phyloP scores from a whole-genome alignment of 2,113 vertebrate species.

The Centropus unirufus region DNA sequence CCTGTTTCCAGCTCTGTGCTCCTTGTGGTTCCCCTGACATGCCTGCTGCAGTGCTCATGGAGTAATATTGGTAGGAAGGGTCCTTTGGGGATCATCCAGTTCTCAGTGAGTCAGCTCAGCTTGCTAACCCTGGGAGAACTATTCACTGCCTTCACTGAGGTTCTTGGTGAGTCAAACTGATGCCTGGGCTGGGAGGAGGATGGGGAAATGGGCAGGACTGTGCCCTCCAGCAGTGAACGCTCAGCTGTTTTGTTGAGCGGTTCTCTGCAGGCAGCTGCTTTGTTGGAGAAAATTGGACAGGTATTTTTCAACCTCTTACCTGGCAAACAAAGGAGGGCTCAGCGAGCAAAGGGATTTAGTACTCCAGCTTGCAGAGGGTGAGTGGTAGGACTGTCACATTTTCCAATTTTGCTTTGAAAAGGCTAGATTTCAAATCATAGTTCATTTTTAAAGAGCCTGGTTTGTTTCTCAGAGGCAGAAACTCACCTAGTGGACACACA shows the following conservation, averaged over 20 bases:
- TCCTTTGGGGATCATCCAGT: background rate
- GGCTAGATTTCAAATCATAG: background rate
- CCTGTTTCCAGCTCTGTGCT: background rate
- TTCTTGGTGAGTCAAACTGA: background rate
- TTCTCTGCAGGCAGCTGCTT: slow-evolving; percentile 10
- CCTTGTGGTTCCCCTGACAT: background rate
- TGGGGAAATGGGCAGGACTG: background rate
- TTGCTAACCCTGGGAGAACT: background rate
- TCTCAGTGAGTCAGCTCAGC: background rate
- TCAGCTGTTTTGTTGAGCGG: background rate
- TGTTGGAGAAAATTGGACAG: background rate
- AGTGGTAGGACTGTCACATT: background rate
- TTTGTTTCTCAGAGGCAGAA: background rate
- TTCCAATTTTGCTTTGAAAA: background rate
- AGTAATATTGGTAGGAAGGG: background rate
- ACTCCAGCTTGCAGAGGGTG: background rate
- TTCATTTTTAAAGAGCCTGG: background rate
- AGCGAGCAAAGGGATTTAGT: background rate
- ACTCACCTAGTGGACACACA: background rate
- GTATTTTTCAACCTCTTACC: background rate
- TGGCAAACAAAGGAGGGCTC: background rate
- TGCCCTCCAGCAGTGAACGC: slow-evolving; percentile 9
- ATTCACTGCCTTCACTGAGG: background rate
- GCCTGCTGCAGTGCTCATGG: background rate
- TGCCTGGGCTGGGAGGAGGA: background rate